A percentile compares a stretch with the other conserved stretches of the same genome.
phyloP scores from a whole-genome alignment of 2,888 invertebrate species.

The Athetis lepigone region DNA sequence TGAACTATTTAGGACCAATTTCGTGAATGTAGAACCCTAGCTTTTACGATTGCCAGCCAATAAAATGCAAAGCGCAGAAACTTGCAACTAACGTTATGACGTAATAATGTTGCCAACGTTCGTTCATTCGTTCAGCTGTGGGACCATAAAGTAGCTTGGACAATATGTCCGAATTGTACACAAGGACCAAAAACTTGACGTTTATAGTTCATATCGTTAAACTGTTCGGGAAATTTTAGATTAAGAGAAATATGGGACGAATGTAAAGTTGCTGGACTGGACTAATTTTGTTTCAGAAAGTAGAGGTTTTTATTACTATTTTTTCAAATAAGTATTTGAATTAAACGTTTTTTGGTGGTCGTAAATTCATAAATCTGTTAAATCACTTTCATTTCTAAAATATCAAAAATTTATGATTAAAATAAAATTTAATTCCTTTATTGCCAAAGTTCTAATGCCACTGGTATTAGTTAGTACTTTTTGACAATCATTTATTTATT shows the following conservation, averaged over 20 bases:
- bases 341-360: background rate
- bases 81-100: slow-evolving; percentile 68
- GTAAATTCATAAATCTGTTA: too few species aligned
- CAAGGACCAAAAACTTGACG: slow-evolving; percentile 31
- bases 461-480: too few species aligned
- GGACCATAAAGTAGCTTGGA: slow-evolving; percentile 42
- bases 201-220: slow-evolving; percentile 41
- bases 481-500: too few species aligned
- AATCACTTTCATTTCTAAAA: too few species aligned
- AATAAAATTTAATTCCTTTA: too few species aligned
- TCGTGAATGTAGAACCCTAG: slow-evolving; percentile 26
- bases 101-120: slow-evolving; percentile 36
- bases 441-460: too few species aligned
- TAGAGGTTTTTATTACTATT: slow-evolving; percentile 3
- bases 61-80: slow-evolving; percentile 69
- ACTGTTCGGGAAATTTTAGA: slow-evolving; percentile 30
- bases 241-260: slow-evolving; percentile 28
- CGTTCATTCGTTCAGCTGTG: slow-evolving; percentile 40
- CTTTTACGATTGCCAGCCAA: slow-evolving; percentile 51
- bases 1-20: slow-evolving; percentile 37
- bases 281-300: slow-evolving; percentile 8
- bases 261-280: slow-evolving; percentile 13
- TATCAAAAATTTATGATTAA: too few species aligned
- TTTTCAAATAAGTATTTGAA: background rate
- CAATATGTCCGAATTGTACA: slow-evolving; percentile 36